phyloP scores from a whole-genome alignment of 2,888 invertebrate species.

The Nephrotoma flavescens region DNA sequence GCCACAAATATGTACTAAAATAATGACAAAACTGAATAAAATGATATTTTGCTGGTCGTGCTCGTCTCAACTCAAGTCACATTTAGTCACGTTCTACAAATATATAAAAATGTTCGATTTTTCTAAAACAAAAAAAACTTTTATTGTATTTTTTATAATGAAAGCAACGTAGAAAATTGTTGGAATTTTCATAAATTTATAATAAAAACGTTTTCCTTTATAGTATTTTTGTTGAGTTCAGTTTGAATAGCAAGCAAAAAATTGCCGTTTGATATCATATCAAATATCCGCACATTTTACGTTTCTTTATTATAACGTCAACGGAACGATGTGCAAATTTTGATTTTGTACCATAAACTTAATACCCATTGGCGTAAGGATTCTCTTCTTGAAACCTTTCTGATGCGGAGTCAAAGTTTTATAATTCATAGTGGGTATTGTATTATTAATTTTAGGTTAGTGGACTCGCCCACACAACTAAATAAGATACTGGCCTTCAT shows the following conservation, averaged over 20 bases:
- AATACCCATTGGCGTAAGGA: too few relatives aligned
- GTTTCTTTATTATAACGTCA: neutral
- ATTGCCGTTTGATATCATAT: neutral
- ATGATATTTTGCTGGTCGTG: neutral
- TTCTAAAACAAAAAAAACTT: neutral
- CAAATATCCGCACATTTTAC: neutral
- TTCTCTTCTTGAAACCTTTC: too few relatives aligned
- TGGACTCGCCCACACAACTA: too few relatives aligned
- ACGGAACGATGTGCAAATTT: neutral
- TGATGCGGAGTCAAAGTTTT: too few relatives aligned
- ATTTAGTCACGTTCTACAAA: neutral
- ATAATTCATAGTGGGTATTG: too few relatives aligned
- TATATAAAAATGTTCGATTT: neutral
- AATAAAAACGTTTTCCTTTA: neutral
- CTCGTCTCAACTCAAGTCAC: neutral
- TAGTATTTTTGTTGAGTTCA: neutral
- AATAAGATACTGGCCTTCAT: too few relatives aligned
- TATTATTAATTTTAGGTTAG: too few relatives aligned
- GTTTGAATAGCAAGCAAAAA: neutral
- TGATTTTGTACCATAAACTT: neutral
- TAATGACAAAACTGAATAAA: neutral
- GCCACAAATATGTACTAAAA: neutral
- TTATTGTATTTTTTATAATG: neutral
- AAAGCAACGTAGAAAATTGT: neutral
- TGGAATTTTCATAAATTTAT: neutral